Evolutionary conservation across 2,113 vertebrate species (phyloP), one percentile per base, ranked within the genome.

Genomic region (Felis chaus): DNA sequence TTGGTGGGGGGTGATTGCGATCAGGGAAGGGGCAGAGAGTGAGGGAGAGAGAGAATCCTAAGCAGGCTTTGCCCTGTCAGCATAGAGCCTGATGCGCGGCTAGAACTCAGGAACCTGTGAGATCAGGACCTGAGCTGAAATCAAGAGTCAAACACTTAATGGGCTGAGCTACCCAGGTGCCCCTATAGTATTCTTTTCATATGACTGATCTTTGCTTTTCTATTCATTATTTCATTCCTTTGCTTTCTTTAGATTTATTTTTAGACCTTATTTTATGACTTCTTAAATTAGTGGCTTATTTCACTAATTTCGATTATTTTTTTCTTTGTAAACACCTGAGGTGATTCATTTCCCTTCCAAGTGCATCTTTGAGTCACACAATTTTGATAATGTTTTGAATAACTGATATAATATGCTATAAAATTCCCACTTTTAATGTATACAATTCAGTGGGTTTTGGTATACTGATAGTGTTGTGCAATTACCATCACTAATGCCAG

Each of bases 171-270:
- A 61, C 21, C 57, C 57, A 61, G 57, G 57, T 61, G 57, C 57
- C 57, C 57, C 21, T 50, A 15, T 31, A 33, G 33, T 45, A 33
- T 81, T 81, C 41, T 79, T 65, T 78, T 50, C 57, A 6, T 88
- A 68, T 82, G 12, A 74, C 71, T 74, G 57, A 3, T 92, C 18
- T 55, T 73, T 84, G 29, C 36, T 79, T 23, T 79, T 36, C 69
- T 88, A 13, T n/a, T 86, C 27, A 53, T 92, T 83, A 29, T 81
- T 16, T 83, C 33, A 39, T 81, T 86, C 31, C 21, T 87, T 50
- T 76, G 65, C n/a, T 94, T 91, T 94, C 63, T 78, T 93, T 48
- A 27, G 36, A 76, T 68, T 84, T 89, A 76, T 68, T 84, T 89
- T 80, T 66, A 53, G 65, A 73, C n/a, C 71, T 94, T 78, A 68